These are phyloP conservation scores for Lycodopsis pacificus DNA, from an alignment of 2,797 vertebrate species.

Conservation along the genomic window DNA sequence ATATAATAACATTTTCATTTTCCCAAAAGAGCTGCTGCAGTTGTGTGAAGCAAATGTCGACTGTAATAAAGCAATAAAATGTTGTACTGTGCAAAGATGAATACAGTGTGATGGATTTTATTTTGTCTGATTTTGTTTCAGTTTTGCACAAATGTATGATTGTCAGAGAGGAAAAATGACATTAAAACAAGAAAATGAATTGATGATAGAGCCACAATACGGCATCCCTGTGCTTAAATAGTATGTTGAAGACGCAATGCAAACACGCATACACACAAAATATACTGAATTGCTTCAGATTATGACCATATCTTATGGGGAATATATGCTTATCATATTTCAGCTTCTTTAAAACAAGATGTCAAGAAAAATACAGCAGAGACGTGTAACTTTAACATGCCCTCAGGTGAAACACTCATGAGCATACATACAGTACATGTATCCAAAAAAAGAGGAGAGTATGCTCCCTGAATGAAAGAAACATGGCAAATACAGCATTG, in stretches of 20 bases:
- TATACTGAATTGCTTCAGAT: not conserved
- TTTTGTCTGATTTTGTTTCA: slow-evolving; percentile 34
- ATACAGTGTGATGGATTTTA: slow-evolving; percentile 7
- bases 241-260: slow-evolving; percentile 2
- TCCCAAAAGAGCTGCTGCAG: slow-evolving; percentile 15
- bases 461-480: slow-evolving; percentile 63
- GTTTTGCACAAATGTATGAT: slow-evolving; percentile 25
- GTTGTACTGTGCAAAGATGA: slow-evolving; percentile 23
- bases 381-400: slow-evolving; percentile 35
- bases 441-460: slow-evolving; percentile 34
- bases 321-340: not conserved
- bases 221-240: not conserved
- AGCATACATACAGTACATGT: slow-evolving; percentile 27
- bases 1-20: slow-evolving; percentile 31
- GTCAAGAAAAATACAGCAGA: slow-evolving; percentile 24
- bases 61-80: slow-evolving; percentile 28
- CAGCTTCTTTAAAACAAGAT: slow-evolving; percentile 5
- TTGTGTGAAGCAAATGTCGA: slow-evolving; percentile 9
- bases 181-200: slow-evolving; percentile 2
- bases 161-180: slow-evolving; percentile 34
- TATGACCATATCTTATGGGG: not conserved
- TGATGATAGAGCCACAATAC: not conserved
- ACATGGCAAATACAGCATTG: slow-evolving; percentile 72
- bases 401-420: slow-evolving; percentile 56
- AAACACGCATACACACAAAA: not conserved